These are phyloP conservation scores for Pterocles gutturalis DNA, from an alignment of 2,113 vertebrate species.

Conservation along the genomic window DNA sequence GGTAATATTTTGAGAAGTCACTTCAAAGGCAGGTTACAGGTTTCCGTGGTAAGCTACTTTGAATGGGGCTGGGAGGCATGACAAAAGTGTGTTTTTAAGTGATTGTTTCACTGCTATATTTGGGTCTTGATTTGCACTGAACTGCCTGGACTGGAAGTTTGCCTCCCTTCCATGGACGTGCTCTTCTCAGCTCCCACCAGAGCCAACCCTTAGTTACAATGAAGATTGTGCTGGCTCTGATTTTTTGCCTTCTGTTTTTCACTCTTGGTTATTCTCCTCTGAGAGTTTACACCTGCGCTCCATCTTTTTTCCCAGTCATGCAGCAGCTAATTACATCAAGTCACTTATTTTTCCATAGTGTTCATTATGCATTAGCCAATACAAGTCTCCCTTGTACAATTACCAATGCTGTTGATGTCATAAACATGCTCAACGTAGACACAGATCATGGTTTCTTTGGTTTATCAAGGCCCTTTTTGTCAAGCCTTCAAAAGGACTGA, in stretches of 20 bases:
- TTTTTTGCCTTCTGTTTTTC: neutral
- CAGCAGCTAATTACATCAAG: neutral
- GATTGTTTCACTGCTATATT: neutral
- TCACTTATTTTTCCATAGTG: neutral
- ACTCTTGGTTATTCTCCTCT: neutral
- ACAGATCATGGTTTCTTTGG: neutral
- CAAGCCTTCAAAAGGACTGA: neutral
- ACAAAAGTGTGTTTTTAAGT: neutral
- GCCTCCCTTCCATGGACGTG: neutral
- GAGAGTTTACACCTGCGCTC: neutral
- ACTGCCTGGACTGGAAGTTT: neutral
- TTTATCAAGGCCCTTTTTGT: neutral
- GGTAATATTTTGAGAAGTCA: neutral
- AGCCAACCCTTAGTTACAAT: neutral
- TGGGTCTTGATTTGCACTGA: neutral
- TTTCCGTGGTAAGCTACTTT: neutral
- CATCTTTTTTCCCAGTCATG: neutral
- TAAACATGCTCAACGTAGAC: neutral
- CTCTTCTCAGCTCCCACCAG: neutral
- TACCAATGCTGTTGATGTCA: neutral
- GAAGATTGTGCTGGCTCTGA: neutral
- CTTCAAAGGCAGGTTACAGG: neutral
- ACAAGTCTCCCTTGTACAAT: neutral
- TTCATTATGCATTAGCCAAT: neutral
- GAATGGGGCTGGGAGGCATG: accelerated